Evolutionary conservation across 2,113 vertebrate species (phyloP), one percentile per base, ranked within the genome.

Genomic region (Hipposideros armiger): DNA sequence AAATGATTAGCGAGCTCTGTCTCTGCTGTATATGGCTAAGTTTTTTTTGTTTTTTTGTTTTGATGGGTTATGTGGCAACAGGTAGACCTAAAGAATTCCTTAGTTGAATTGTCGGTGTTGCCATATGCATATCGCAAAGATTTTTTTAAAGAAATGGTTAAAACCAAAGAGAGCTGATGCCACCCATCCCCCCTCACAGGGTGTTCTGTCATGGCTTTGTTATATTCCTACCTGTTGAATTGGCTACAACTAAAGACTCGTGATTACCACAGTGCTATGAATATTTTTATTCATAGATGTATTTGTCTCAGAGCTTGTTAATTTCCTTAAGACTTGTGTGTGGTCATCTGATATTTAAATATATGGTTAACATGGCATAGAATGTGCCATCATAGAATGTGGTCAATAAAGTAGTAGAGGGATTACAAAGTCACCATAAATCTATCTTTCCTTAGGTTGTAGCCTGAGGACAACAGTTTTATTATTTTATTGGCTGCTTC

Each of bases 291-390:
- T 89, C 74, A 72, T n/a, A 85, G 20, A 70, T 52, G 64, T 22
- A 84, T 70, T 87, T 72, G 60, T n/a, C 22, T 30, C 42, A 66
- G 19, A 76, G 17, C n/a, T 90, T 95, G 15, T n/a, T 90, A 52
- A 89, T 94, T 95, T 87, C 62, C 54, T 83, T 58, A 56, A 81
- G 32, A 80, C 56, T 69, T 67, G 26, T n/a, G 4, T 70, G 32
- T 78, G 60, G 22, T 85, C 91, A 81, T 84, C 45, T 81, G 40
- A 8, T 84, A 32, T 87, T 92, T 76, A 54, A 76, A 89, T 64
- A 11, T 28, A 32, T 4, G 42, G 26, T 74, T 90, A 83, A 36
- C 36, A 28, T 69, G 26, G 11, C 50, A 80, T 9, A 90, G 76
- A 76, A 76, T 62, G 5, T 84, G 32, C 67, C 42, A 13, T 45